phyloP scores from a whole-genome alignment of 1,140 invertebrate genomes.

The Potamilus streckersoni region DNA sequence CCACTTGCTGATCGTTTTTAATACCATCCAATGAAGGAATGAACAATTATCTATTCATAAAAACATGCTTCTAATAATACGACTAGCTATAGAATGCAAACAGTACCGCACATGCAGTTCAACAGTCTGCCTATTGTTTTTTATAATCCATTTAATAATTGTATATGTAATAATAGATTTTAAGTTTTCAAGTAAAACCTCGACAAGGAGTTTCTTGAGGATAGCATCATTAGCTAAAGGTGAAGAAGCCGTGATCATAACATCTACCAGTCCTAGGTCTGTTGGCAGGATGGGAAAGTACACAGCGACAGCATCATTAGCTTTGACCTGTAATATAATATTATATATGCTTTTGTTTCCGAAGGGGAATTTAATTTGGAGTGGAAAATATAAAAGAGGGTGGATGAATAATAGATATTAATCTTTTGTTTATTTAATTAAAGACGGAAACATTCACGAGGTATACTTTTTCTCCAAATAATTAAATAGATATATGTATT shows the following conservation, averaged over 20 bases:
- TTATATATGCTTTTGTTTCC: no score
- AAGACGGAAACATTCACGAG: no score
- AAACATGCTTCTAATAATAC: neutral
- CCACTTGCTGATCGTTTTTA: no score
- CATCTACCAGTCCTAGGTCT: constrained; percentile 8
- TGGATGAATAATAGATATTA: no score
- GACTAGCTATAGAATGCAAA: neutral
- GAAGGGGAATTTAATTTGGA: no score
- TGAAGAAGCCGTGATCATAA: constrained; percentile 16
- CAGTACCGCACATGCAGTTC: neutral
- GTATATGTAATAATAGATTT: neutral
- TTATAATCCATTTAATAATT: neutral
- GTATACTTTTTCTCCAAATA: no score
- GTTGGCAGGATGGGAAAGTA: constrained; percentile 23
- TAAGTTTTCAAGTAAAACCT: constrained; percentile 2
- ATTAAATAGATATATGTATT: no score
- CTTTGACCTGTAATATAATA: constrained; percentile 4
- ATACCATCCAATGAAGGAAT: no score
- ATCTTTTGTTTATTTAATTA: no score
- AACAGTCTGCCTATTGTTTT: neutral
- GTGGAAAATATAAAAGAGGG: no score
- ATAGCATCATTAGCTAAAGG: constrained; percentile 17
- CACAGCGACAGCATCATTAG: constrained; percentile 6
- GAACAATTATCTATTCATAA: neutral
- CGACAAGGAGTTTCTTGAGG: constrained; percentile 14